Evolutionary conservation across 2,113 vertebrate species (phyloP), one percentile per base, ranked within the genome.

Genomic region (Cyprinodon variegatus): DNA sequence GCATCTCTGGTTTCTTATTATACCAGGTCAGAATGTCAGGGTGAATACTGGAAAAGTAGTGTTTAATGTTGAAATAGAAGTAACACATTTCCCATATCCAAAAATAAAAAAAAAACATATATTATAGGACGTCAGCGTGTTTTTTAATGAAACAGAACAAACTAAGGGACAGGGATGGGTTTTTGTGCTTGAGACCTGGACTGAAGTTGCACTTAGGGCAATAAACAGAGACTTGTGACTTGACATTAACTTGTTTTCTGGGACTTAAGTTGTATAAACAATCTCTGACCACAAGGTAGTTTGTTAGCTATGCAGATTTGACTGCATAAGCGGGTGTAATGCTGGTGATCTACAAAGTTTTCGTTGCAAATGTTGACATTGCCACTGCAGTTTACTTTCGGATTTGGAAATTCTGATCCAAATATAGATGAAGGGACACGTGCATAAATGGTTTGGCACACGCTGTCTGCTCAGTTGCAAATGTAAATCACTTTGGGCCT

Each of bases 1-100:
- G 96, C 97, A 79, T 99, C 98, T 0, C 94, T 97, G 2, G 96
- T 99, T 81, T 96, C 96, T 0, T 99, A 99, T 77, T 96, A 97
- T 86, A 97, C 95, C 72, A 99, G 98, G 98, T 99, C 88, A 90
- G 84, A 46, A 36, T 14, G 40, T 46, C n/a, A 38, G 60, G 22
- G 15, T 8, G n/a, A n/a, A 43, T 14, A 22, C 9, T 13, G 46
- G 72, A 2, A 36, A 3, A 37, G 5, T 61, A 20, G 14, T 20
- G 6, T 3, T 2, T 20, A 20, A 20, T 57, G 50, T 57, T 57
- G 10, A 57, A 57, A 57, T 9, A 3, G 20, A n/a, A n/a, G 50
- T 57, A 41, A 9, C 41, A 41, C 4, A 41, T 41, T 41, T 41
- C 41, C 41, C n/a, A n/a, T n/a, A 9, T 57, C 50, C 7, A 57